Evolutionary conservation across 2,113 vertebrate species (phyloP).

Genomic region (Cochlearius cochlearius): DNA sequence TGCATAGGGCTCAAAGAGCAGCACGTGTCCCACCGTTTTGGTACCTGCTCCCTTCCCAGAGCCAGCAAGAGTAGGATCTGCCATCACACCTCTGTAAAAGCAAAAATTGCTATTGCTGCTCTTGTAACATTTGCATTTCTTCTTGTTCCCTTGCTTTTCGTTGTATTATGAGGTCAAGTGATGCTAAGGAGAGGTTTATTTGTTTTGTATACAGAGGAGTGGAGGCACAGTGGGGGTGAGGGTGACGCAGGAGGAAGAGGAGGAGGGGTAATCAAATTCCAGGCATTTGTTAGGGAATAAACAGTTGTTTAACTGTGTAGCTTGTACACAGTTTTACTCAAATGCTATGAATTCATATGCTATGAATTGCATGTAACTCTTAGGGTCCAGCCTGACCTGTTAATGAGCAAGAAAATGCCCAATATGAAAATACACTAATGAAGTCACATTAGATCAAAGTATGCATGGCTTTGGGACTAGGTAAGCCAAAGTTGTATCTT

Average conservation of each 20-base stretch:
- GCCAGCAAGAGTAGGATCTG: neutral
- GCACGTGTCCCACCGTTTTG: fast-evolving
- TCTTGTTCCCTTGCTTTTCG: neutral
- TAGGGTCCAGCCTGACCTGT: neutral
- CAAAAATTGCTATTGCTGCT: neutral
- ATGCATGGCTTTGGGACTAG: neutral
- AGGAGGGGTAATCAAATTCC: neutral
- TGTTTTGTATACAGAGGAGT: neutral
- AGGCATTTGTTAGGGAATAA: neutral
- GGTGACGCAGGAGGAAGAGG: neutral
- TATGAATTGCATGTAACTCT: neutral
- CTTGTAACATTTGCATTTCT: neutral
- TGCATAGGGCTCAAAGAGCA: neutral
- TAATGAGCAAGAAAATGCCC: neutral
- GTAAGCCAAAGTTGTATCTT: neutral
- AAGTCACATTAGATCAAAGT: neutral
- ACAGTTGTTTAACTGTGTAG: fast-evolving
- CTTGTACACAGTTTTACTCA: neutral
- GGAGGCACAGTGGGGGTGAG: neutral
- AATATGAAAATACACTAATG: neutral
- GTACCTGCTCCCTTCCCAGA: neutral
- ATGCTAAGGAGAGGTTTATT: neutral
- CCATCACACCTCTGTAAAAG: neutral
- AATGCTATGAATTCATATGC: neutral
- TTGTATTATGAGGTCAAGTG: neutral